A percentile compares a stretch with the other conserved stretches of the same genome.
These are phyloP conservation scores for Pyrgus malvae DNA, from an alignment of 2,888 invertebrate species.

Conservation along the genomic window DNA sequence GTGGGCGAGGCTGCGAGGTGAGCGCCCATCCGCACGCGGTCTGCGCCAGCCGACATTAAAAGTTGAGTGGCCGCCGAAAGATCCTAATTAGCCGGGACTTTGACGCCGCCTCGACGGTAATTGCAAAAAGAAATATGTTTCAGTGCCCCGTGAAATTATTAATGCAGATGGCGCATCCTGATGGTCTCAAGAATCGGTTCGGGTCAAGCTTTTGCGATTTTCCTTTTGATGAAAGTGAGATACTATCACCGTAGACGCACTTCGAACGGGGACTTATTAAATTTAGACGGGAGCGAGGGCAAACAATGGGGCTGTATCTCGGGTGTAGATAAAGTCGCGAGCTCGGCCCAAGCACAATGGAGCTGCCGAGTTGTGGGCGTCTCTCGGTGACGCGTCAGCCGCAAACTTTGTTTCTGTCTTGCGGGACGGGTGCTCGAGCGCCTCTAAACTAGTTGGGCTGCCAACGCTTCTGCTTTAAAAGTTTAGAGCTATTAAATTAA, in stretches of 20 bases:
- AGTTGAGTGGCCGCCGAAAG: conserved; percentile 70
- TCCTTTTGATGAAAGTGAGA: conserved; percentile 63
- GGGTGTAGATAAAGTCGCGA: conserved; percentile 68
- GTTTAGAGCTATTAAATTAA: conserved; percentile 57
- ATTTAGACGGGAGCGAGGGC: conserved; percentile 61
- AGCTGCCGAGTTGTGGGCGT: conserved; percentile 51
- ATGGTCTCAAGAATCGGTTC: conserved; percentile 17
- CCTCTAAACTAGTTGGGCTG: conserved; percentile 42
- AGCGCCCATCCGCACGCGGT: conserved; percentile 40
- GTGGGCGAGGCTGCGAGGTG: conserved; percentile 43
- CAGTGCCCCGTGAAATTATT: conserved; percentile 61
- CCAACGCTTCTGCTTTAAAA: conserved; percentile 36
- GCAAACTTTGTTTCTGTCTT: conserved; percentile 59
- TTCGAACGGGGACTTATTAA: conserved; percentile 64
- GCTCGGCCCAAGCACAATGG: conserved; percentile 59
- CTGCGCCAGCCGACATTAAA: conserved; percentile 55
- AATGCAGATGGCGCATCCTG: conserved; percentile 45
- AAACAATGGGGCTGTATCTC: conserved; percentile 70
- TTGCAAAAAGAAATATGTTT: conserved; percentile 73
- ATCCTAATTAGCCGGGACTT: conserved; percentile 76
- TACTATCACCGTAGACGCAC: conserved; percentile 57
- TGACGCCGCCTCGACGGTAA: conserved; percentile 61
- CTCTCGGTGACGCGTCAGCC: conserved; percentile 54
- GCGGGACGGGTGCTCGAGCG: conserved; percentile 37
- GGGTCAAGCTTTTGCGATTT: neutral